phyloP scores from a whole-genome alignment of 2,797 vertebrate genomes.

The Cuculus canorus region DNA sequence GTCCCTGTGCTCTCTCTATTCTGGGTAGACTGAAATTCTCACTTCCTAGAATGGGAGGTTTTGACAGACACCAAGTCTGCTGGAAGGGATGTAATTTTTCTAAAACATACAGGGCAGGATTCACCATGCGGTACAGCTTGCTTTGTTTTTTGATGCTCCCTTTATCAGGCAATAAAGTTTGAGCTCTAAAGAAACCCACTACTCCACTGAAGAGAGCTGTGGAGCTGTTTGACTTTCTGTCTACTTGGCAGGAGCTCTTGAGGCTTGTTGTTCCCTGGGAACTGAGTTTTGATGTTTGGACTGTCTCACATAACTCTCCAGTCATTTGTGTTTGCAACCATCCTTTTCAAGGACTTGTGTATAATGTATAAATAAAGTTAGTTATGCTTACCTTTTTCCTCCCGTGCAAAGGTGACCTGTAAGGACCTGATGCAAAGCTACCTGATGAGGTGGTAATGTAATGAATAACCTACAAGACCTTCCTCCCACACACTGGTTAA shows the following conservation, averaged over 20 bases:
- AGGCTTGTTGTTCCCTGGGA: neutral
- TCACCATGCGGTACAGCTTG: neutral
- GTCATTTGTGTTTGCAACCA: neutral
- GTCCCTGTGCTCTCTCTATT: neutral
- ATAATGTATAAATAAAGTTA: neutral
- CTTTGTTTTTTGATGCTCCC: neutral
- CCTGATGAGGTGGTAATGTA: neutral
- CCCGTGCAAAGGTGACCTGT: neutral
- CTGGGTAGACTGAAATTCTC: neutral
- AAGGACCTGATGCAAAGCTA: neutral
- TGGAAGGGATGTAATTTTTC: neutral
- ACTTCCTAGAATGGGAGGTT: neutral
- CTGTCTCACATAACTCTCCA: neutral
- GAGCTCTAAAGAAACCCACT: neutral
- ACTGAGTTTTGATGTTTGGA: neutral
- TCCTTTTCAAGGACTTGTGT: neutral
- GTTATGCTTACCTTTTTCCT: neutral
- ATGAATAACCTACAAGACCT: neutral
- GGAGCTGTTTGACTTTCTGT: neutral
- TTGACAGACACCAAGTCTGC: neutral
- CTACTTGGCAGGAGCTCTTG: neutral
- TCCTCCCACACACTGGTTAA: neutral
- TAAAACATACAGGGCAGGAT: neutral
- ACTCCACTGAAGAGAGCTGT: neutral
- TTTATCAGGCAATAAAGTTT: neutral